Evolutionary conservation across 2,113 vertebrate genomes (phyloP).

Genomic region (Microcebus lehilahytsara): DNA sequence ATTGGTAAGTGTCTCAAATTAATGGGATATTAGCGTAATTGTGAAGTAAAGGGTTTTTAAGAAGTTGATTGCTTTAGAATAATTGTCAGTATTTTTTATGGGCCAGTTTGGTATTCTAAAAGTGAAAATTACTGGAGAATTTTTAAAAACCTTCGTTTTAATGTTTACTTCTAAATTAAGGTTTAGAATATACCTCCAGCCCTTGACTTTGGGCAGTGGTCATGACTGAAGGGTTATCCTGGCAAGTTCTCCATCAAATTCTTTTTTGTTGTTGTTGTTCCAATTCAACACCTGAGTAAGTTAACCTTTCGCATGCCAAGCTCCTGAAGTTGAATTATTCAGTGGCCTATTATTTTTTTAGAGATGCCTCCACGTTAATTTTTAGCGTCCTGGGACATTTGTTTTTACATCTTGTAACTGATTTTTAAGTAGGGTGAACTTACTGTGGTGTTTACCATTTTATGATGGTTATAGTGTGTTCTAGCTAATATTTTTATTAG

Average conservation of each 20-base stretch:
- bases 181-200: constrained; percentile 18
- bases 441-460: background rate
- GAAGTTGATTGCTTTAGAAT: constrained; percentile 68
- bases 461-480: background rate
- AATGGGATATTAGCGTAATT: constrained; percentile 59
- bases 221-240: background rate
- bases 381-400: background rate
- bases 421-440: background rate
- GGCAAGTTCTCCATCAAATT: background rate
- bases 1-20: constrained; percentile 72
- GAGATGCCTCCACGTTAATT: background rate
- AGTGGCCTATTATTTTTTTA: background rate
- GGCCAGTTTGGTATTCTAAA: constrained; percentile 59
- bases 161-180: constrained; percentile 66
- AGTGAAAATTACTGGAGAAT: constrained; percentile 60
- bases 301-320: constrained; percentile 40
- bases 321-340: background rate
- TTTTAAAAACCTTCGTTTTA: constrained; percentile 54
- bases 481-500: background rate
- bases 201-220: background rate
- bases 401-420: background rate
- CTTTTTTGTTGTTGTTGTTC: background rate
- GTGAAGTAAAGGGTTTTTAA: constrained; percentile 75
- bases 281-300: constrained; percentile 34
- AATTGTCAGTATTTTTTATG: constrained; percentile 46